phyloP scores from a whole-genome alignment of 2,113 vertebrate species.

The Eidolon helvum region DNA sequence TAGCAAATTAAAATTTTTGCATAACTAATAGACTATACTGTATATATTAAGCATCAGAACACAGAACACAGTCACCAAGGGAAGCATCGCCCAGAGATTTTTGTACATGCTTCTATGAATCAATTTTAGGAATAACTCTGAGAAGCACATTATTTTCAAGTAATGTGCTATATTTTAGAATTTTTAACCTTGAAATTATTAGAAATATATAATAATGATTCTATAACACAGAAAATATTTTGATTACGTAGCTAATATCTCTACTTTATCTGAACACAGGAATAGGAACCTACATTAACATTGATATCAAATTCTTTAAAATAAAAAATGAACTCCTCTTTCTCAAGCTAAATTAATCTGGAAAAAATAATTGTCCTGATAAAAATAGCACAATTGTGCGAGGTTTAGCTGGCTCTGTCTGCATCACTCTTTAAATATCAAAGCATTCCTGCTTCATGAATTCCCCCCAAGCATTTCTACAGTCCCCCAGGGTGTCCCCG shows the following conservation, averaged over 20 bases:
- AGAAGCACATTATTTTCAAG: background rate
- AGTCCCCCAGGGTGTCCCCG: background rate
- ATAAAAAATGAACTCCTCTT: background rate
- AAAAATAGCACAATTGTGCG: background rate
- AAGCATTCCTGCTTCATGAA: background rate
- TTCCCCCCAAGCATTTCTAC: background rate
- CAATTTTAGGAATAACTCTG: background rate
- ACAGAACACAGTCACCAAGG: background rate
- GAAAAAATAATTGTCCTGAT: background rate
- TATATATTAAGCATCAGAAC: background rate
- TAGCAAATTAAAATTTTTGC: background rate
- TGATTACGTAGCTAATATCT: background rate
- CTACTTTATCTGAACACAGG: background rate
- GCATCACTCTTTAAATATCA: background rate
- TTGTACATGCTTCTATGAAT: background rate
- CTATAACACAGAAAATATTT: conserved; percentile 20
- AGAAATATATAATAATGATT: background rate
- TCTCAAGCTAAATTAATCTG: background rate
- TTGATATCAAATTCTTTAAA: background rate
- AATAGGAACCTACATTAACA: background rate
- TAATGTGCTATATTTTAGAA: background rate
- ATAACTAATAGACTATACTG: background rate
- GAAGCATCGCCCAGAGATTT: background rate
- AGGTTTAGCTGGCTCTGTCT: background rate
- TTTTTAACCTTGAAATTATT: background rate